Evolutionary conservation across 1,140 invertebrate genomes (phyloP).

Genomic region (Sitodiplosis mosellana): DNA sequence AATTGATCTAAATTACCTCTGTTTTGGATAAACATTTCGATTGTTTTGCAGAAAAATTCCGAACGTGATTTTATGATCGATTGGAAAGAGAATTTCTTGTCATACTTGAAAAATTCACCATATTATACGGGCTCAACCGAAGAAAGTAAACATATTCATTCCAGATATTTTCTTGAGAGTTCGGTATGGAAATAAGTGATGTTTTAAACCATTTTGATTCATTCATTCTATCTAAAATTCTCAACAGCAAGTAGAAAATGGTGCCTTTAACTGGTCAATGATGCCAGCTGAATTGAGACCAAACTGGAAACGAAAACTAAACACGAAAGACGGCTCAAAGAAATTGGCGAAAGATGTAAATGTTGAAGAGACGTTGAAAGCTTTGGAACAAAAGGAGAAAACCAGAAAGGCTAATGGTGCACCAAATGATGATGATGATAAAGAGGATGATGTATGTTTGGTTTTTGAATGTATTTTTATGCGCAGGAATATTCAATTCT

Average conservation of each 20-base stretch:
- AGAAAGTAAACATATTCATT: conserved; percentile 35
- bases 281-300: conserved; percentile 35
- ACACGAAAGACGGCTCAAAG: conserved; percentile 5
- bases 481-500: too few relatives aligned
- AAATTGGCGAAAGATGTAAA: conserved; percentile 12
- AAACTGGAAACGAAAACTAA: conserved; percentile 23
- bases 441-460: conserved; percentile 26
- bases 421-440: conserved; percentile 28
- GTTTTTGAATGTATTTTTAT: conserved; percentile 20
- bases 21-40: not conserved
- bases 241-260: conserved; percentile 24
- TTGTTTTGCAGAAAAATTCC: conserved; percentile 12
- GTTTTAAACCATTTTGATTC: not conserved
- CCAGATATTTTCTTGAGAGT: conserved; percentile 27
- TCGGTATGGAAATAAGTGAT: conserved; percentile 13
- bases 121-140: conserved; percentile 39
- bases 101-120: conserved; percentile 30
- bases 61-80: conserved; percentile 19
- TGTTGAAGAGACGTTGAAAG: conserved; percentile 23
- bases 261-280: conserved; percentile 31
- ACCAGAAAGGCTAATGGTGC: conserved; percentile 26
- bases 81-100: conserved; percentile 22
- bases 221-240: conserved; percentile 3
- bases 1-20: not conserved
- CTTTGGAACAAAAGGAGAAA: conserved; percentile 38